Evolutionary conservation across 2,888 invertebrate species (phyloP), one percentile per base, ranked within the genome.

Genomic region (Pegoplata infirma): DNA sequence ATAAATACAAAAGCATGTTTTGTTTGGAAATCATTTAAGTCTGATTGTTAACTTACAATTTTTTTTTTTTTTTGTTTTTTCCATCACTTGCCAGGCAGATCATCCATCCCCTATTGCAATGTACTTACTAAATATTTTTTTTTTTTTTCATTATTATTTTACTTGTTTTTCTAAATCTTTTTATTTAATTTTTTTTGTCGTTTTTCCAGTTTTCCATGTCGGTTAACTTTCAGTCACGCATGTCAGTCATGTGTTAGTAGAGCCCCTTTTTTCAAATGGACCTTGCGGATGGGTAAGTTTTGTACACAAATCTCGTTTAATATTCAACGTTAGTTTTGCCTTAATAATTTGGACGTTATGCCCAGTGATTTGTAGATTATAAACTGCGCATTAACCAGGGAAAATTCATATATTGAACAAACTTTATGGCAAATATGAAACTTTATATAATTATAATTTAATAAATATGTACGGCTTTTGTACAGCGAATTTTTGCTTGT

Each of bases 211-310:
- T 63, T 59, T 64, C 32, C 59, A 58, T 64, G 56, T 51, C 44
- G 56, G 3, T 51, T 69, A 17, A 12, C 25, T 73, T 73, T 74
- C 53, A 55, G 71, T 71, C 71, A 76, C 58, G 76, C 64, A 66
- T 76, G 64, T 28, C 76, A 71, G 58, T 59, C 64, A 58, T 71
- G 32, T 46, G 21, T 59, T 76, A 51, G 63, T 46, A n/a, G n/a
- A 55, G 12, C 23, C 49, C 47, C 40, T 55, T 61, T n/a, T 47
- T 66, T 73, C 53, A 59, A n/a, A 44, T 53, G 51, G 17, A 36
- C 8, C 53, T 59, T 61, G 49, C 61, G 75, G 68, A 56, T 68
- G 68, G 61, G n/a, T 40, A 40, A 40, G n/a, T 40, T 40, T 40
- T 40, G 36, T n/a, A 40, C 36, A 40, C 4, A n/a, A n/a, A 5